phyloP scores from a whole-genome alignment of 2,797 vertebrate species.

The Gymnodraco acuticeps region DNA sequence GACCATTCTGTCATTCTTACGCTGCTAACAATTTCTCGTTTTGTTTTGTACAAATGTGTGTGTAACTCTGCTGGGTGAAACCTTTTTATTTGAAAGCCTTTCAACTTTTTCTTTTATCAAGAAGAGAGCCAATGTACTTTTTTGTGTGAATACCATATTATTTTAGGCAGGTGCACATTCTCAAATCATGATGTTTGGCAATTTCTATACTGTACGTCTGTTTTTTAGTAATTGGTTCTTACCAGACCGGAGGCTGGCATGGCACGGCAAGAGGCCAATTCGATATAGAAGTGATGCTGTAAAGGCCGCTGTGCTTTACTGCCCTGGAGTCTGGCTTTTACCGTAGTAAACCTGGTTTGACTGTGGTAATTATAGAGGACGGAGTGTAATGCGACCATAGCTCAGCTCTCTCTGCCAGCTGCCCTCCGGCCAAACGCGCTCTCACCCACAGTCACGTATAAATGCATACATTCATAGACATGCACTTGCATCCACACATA shows the following conservation, averaged over 20 bases:
- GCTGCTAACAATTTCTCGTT: background rate
- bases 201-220: slow-evolving; percentile 23
- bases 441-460: slow-evolving; percentile 45
- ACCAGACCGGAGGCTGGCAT: slow-evolving; percentile 9
- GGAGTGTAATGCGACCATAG: slow-evolving; percentile 64
- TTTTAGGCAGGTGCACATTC: background rate
- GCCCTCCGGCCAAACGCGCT: slow-evolving; percentile 47
- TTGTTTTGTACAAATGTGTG: background rate
- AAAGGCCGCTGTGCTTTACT: slow-evolving; percentile 19
- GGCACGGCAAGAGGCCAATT: slow-evolving; percentile 21
- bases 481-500: slow-evolving; percentile 32
- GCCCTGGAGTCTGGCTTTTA: slow-evolving; percentile 41
- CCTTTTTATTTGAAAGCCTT: background rate
- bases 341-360: slow-evolving; percentile 63
- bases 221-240: slow-evolving; percentile 15
- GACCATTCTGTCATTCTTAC: background rate
- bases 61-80: background rate
- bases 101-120: background rate
- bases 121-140: background rate
- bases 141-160: background rate
- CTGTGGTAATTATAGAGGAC: slow-evolving; percentile 70
- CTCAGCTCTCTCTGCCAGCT: slow-evolving; percentile 53
- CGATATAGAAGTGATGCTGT: slow-evolving; percentile 23
- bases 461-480: slow-evolving; percentile 46
- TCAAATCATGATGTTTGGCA: background rate